Percentiles rank a stretch among this genome's conserved stretches.
Conservation (phyloP, 2,113 vertebrate genomes). For the Pituophis catenifer region DNA sequence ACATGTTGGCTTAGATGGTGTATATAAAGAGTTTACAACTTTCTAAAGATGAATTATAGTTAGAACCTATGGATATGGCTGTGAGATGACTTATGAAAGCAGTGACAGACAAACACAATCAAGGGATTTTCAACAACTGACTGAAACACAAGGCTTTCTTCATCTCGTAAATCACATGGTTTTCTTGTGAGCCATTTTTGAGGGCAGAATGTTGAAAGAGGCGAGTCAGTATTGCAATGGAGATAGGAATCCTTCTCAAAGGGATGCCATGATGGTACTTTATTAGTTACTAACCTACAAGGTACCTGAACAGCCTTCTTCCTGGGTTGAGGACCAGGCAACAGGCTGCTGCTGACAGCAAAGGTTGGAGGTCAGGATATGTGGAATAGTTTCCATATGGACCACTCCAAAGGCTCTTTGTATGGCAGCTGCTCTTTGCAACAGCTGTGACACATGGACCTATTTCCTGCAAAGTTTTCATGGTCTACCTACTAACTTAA, state of each 20-base stretch:
- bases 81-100: neutral
- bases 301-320: neutral
- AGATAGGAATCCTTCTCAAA: neutral
- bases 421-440: neutral
- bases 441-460: neutral
- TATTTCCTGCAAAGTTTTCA: neutral
- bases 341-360: neutral
- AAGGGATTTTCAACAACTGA: neutral
- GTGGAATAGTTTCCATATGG: neutral
- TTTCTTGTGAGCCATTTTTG: neutral
- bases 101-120: neutral
- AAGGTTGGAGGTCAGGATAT: neutral
- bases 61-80: neutral
- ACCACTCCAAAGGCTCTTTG: neutral
- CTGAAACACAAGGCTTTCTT: neutral
- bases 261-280: neutral
- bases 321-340: neutral
- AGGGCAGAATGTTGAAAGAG: neutral
- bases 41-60: neutral
- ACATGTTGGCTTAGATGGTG: neutral
- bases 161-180: neutral
- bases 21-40: neutral
- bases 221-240: neutral
- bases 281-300: neutral
- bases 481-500: neutral